Conservation (phyloP, 1,140 invertebrate species). For the Pomacea maculata region DNA sequence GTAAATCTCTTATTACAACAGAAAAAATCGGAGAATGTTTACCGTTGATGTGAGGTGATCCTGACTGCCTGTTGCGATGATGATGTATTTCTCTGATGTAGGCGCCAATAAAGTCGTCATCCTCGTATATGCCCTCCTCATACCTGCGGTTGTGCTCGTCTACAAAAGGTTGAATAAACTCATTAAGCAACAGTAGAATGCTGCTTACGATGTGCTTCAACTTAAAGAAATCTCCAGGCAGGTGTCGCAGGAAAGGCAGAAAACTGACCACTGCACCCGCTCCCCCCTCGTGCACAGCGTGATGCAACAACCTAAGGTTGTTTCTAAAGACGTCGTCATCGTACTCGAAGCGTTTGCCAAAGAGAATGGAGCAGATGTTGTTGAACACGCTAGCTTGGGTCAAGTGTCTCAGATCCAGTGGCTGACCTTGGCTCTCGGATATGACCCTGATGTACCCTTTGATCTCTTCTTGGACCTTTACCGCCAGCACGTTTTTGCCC, state of each 20-base stretch:
- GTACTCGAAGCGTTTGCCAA: conserved; percentile 73
- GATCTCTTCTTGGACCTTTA: conserved; percentile 68
- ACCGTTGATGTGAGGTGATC: not conserved
- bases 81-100: not conserved
- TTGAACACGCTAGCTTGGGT: conserved; percentile 72
- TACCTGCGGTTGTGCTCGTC: too few species aligned
- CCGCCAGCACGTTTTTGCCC: conserved; percentile 75
- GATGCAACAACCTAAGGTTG: conserved; percentile 12
- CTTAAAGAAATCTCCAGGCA: conserved; percentile 36
- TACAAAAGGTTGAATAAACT: too few species aligned
- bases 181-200: not conserved
- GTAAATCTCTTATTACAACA: too few species aligned
- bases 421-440: not conserved
- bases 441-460: conserved; percentile 16
- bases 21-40: too few species aligned
- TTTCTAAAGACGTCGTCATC: conserved; percentile 56
- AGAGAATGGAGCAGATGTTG: conserved; percentile 86
- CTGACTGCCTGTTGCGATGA: not conserved
- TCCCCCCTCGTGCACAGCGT: not conserved
- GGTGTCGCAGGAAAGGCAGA: conserved; percentile 20
- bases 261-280: not conserved
- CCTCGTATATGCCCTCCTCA: too few species aligned
- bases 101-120: too few species aligned
- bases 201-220: conserved; percentile 20
- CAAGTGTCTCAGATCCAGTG: conserved; percentile 18